Conservation (phyloP, 1,140 invertebrate genomes). For the Scaptomyza graminum region DNA sequence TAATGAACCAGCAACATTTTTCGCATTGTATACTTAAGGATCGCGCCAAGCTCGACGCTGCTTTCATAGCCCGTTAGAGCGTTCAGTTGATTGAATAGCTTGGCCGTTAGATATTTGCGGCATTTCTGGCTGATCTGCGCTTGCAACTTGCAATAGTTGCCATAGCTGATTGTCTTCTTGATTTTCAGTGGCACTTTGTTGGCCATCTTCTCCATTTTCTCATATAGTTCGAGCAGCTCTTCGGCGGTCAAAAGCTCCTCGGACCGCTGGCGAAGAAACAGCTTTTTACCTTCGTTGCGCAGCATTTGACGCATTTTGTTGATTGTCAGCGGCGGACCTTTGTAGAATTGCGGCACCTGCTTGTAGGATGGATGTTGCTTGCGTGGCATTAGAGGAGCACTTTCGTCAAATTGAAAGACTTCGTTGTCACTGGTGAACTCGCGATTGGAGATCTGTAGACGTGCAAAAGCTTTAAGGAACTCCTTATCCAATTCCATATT, state of each 20-base stretch:
- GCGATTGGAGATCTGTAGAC: conserved; percentile 37
- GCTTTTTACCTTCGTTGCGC: conserved; percentile 93
- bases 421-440: conserved; percentile 25
- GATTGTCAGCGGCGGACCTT: conserved; percentile 89
- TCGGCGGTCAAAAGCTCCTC: conserved; percentile 93
- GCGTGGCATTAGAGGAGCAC: conserved; percentile 20
- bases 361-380: conserved; percentile 63
- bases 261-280: conserved; percentile 93
- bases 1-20: conserved; percentile 98
- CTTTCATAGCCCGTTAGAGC: conserved; percentile 90
- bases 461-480: conserved; percentile 39
- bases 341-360: conserved; percentile 91
- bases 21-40: conserved; percentile 98
- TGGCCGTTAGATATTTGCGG: conserved; percentile 91
- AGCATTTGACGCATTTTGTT: conserved; percentile 91
- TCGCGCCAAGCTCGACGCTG: conserved; percentile 90
- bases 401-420: conserved; percentile 39
- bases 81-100: conserved; percentile 93
- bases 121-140: conserved; percentile 89
- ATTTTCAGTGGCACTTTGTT: conserved; percentile 88
- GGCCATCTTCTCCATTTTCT: conserved; percentile 91
- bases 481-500: conserved; percentile 54
- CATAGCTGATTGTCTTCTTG: conserved; percentile 95
- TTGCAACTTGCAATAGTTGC: conserved; percentile 91
- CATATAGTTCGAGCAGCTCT: conserved; percentile 94